Evolutionary conservation across 2,113 vertebrate species (phyloP), one percentile per base, ranked within the genome.

Genomic region (Ascaphus truei): DNA sequence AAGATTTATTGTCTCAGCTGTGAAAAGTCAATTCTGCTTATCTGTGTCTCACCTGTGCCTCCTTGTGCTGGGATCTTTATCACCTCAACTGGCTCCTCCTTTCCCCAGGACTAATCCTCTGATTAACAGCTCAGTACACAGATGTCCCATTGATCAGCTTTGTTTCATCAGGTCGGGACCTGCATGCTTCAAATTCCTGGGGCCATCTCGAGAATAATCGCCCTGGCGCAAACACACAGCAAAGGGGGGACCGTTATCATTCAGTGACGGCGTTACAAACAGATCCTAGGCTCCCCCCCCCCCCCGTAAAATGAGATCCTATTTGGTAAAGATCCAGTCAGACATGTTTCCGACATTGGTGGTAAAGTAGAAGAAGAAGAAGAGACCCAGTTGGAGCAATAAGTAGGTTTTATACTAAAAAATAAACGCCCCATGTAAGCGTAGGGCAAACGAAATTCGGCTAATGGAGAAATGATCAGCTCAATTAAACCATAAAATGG

Each of bases 71-170:
- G 23, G 62, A 64, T 31, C 37, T 66, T 66, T 66, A 64, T 55
- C 62, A 53, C 62, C 50, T 41, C 34, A 66, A 43, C 41, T 55
- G 26, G 34, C 20, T 33, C 61, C 15, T 48, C 61, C 15, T 48
- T 65, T 26, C 33, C 30, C 48, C 20, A 31, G 16, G 7, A 30
- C 50, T 55, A 66, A 66, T 43, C 50, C 51, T 55, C 34, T 56
- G 36, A 59, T 48, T 60, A 60, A 33, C 31, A 59, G 23, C 41
- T 34, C 31, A 20, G 23, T 60, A 50, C 41, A 50, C 66, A 60
- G 66, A 69, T 69, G 66, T 48, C 43, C 53, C 33, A 60, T 47
- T 48, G 39, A 58, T 34, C 53, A 65, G 15, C 51, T 39, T 65
- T 52, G 31, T 52, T 52, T 52, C 31, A n/a, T 22, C 23, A 29